A percentile compares a stretch with the other conserved stretches of the same genome.
These are phyloP conservation scores for Ernsta delagoae DNA, from an alignment of 2,888 invertebrate species.

Conservation along the genomic window DNA sequence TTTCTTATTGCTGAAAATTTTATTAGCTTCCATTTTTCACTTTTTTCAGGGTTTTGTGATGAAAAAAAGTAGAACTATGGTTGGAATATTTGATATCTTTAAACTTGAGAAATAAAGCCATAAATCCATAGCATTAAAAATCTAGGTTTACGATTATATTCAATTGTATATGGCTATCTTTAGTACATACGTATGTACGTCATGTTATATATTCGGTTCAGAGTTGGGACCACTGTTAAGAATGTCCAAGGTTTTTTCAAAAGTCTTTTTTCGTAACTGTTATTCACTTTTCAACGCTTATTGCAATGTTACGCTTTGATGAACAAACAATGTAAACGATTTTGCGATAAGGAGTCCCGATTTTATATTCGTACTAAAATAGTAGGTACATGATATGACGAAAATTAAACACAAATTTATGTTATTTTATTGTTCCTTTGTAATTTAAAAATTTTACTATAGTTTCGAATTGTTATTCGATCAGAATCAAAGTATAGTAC, in stretches of 20 bases:
- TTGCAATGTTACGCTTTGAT: constrained; percentile 60
- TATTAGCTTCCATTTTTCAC: too few relatives aligned
- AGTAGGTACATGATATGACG: too few relatives aligned
- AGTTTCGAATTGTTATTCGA: too few relatives aligned
- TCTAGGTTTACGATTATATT: constrained; percentile 4
- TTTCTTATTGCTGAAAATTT: too few relatives aligned
- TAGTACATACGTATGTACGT: not conserved
- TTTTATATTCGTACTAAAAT: constrained; percentile 28
- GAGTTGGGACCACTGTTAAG: constrained; percentile 46
- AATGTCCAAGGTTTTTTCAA: constrained; percentile 42
- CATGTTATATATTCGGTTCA: not conserved
- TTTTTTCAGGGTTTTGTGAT: too few relatives aligned
- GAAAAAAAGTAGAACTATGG: too few relatives aligned
- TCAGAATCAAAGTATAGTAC: too few relatives aligned
- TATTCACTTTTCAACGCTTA: constrained; percentile 65
- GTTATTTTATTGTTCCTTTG: too few relatives aligned
- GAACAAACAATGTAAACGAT: constrained; percentile 60
- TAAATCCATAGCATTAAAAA: too few relatives aligned
- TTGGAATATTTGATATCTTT: not conserved
- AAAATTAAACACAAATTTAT: too few relatives aligned
- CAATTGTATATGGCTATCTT: constrained; percentile 15
- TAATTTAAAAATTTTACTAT: too few relatives aligned
- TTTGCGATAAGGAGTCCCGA: constrained; percentile 50
- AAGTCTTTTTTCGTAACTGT: constrained; percentile 58
- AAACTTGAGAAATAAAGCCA: not conserved